These are phyloP conservation scores for Cryptomyrus ogoouensis DNA, from an alignment of 2,113 vertebrate genomes.

Conservation along the genomic window DNA sequence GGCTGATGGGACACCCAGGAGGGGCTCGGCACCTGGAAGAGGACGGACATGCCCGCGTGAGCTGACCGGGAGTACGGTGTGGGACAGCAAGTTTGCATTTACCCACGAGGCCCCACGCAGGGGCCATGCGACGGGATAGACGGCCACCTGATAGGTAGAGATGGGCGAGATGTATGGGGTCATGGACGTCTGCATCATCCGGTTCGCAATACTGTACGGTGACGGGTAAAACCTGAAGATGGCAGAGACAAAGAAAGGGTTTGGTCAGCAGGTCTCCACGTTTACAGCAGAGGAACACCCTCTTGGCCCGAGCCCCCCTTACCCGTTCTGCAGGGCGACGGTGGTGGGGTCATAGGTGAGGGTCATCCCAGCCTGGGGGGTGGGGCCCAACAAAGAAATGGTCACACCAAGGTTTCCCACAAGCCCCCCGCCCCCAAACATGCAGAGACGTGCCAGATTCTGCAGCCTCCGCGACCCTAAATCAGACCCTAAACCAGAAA, in stretches of 20 bases:
- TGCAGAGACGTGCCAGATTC: too few relatives aligned
- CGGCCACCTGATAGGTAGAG: conserved; percentile 86
- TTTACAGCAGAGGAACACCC: too few relatives aligned
- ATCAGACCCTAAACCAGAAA: conserved; percentile 16
- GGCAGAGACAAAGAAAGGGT: conserved; percentile 28
- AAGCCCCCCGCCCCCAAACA: background rate
- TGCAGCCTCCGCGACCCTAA: background rate
- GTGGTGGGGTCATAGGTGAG: conserved; percentile 93
- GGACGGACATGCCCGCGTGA: conserved; percentile 6
- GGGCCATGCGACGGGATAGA: background rate
- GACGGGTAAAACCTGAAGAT: conserved; percentile 81
- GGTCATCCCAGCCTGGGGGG: conserved; percentile 85
- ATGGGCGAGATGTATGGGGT: conserved; percentile 90
- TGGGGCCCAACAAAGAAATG: conserved; percentile 8
- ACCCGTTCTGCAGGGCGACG: conserved; percentile 95
- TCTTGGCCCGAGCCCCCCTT: conserved; percentile 33
- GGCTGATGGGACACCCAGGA: conserved; percentile 97
- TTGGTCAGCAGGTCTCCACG: background rate
- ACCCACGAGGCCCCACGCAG: background rate
- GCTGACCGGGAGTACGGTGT: background rate
- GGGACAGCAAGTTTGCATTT: background rate
- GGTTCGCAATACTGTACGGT: conserved; percentile 90
- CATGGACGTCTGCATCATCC: conserved; percentile 91
- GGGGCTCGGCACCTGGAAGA: conserved; percentile 84
- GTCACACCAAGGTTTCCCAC: background rate